Conservation (phyloP, 2,797 vertebrate genomes). For the Coendou prehensilis region DNA sequence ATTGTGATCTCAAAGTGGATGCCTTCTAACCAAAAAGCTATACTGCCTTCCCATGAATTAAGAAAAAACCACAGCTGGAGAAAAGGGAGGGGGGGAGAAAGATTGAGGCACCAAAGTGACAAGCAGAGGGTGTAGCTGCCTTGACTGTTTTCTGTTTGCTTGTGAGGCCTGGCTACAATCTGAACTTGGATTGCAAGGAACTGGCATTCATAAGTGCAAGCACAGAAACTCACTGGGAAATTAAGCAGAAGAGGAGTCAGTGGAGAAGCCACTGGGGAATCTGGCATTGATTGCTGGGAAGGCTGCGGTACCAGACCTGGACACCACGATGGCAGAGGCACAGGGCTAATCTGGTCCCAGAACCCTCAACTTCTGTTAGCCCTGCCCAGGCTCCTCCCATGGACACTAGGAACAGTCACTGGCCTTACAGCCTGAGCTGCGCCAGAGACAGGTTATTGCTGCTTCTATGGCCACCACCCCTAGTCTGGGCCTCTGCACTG, state of each 20-base stretch:
- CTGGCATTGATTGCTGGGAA: background rate
- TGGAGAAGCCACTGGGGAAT: background rate
- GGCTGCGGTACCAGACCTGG: background rate
- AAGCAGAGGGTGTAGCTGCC: background rate
- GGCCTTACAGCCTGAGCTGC: background rate
- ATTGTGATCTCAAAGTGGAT: background rate
- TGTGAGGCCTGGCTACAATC: background rate
- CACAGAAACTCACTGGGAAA: background rate
- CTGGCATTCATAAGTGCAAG: background rate
- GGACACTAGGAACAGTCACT: background rate
- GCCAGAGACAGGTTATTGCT: background rate
- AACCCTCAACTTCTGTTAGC: background rate
- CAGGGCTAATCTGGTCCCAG: background rate
- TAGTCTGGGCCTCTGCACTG: background rate
- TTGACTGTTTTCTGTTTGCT: background rate
- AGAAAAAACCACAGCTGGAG: background rate
- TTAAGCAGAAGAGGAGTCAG: constrained; percentile 10
- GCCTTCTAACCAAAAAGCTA: background rate
- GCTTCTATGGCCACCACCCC: background rate
- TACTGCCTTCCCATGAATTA: background rate
- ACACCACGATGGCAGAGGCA: background rate
- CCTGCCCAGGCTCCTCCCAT: background rate
- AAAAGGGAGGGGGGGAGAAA: background rate
- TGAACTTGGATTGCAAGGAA: background rate
- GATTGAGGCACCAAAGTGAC: background rate